phyloP scores from a whole-genome alignment of 2,888 invertebrate species.

The Scaeva pyrastri region DNA sequence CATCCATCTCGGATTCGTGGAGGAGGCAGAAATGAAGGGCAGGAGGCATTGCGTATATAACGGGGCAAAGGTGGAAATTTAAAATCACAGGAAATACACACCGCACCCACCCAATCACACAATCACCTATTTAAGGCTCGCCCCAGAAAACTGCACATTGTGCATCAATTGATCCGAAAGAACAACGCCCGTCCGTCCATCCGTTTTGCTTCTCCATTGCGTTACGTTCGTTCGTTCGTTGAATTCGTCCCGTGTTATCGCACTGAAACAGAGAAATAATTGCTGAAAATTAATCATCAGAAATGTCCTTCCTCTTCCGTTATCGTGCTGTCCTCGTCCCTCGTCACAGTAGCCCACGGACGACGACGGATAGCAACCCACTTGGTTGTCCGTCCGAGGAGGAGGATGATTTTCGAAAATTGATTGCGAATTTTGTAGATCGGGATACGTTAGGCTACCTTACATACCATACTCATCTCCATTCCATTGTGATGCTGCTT shows the following conservation, averaged over 20 bases:
- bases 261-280: slow-evolving; percentile 71
- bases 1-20: not conserved
- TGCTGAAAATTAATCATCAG: slow-evolving; percentile 76
- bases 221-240: not conserved
- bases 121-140: slow-evolving; percentile 42
- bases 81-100: slow-evolving; percentile 49
- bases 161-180: slow-evolving; percentile 69
- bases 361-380: slow-evolving; percentile 14
- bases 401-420: slow-evolving; percentile 71
- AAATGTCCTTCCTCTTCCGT: slow-evolving; percentile 70
- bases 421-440: slow-evolving; percentile 74
- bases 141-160: slow-evolving; percentile 51
- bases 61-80: not conserved
- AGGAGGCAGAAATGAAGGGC: not conserved
- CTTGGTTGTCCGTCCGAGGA: not conserved
- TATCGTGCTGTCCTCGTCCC: slow-evolving; percentile 28
- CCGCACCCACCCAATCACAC: slow-evolving; percentile 5
- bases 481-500: slow-evolving; percentile 34
- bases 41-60: too few species aligned
- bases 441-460: slow-evolving; percentile 64
- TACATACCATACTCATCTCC: slow-evolving; percentile 56
- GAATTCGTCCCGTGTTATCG: slow-evolving; percentile 54
- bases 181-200: slow-evolving; percentile 53
- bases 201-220: slow-evolving; percentile 2
- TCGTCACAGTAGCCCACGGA: not conserved